Conservation (phyloP, 1,140 invertebrate genomes). For the Chionoecetes opilio region DNA sequence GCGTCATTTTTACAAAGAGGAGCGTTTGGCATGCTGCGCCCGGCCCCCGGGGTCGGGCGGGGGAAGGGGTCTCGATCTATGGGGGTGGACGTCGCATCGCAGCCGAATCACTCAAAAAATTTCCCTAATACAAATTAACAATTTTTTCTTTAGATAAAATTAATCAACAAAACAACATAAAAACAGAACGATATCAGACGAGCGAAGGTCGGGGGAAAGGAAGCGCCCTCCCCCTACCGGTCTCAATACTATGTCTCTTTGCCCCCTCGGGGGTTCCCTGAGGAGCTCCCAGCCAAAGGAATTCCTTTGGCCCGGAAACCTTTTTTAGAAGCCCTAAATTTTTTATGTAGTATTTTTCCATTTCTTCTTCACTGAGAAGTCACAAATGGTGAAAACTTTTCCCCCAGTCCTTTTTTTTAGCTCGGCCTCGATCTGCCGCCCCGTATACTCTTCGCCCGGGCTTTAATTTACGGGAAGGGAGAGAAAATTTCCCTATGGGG, state of each 20-base stretch:
- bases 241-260: neutral
- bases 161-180: slow-evolving; percentile 54
- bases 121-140: slow-evolving; percentile 79
- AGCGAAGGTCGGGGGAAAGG: slow-evolving; percentile 60
- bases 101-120: slow-evolving; percentile 78
- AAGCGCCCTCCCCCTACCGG: neutral
- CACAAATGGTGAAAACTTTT: slow-evolving; percentile 81
- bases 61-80: slow-evolving; percentile 67
- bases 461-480: slow-evolving; percentile 81
- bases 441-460: slow-evolving; percentile 82
- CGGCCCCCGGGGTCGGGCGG: neutral
- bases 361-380: slow-evolving; percentile 82
- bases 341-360: slow-evolving; percentile 81
- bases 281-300: neutral
- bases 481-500: slow-evolving; percentile 81
- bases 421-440: slow-evolving; percentile 82
- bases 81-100: slow-evolving; percentile 61
- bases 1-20: slow-evolving; percentile 72
- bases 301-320: neutral
- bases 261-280: neutral
- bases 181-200: slow-evolving; percentile 56
- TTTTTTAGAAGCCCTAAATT: slow-evolving; percentile 43
- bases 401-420: slow-evolving; percentile 81
- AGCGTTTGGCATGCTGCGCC: neutral
- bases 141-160: slow-evolving; percentile 66